Evolutionary conservation across 1,140 invertebrate genomes (phyloP).

Genomic region (Chymomyza costata): DNA sequence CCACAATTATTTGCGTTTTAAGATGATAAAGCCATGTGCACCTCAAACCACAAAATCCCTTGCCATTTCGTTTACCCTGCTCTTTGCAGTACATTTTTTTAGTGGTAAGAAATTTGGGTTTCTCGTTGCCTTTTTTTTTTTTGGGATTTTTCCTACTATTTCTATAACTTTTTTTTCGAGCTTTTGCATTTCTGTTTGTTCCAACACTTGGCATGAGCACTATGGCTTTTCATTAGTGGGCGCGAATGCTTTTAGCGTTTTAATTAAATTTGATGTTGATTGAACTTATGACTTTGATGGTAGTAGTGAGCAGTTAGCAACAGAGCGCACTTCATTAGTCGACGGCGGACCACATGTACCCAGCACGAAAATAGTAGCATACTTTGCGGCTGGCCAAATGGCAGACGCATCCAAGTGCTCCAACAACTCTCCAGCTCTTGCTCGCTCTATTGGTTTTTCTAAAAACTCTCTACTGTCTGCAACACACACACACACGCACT

Average conservation of each 20-base stretch:
- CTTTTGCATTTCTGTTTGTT: too few species aligned
- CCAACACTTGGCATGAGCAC: too few species aligned
- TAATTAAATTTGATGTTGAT: conserved; percentile 73
- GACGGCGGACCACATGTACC: too few species aligned
- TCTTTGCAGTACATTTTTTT: too few species aligned
- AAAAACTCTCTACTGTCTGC: too few species aligned
- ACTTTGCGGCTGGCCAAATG: conserved; percentile 24
- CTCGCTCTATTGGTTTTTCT: conserved; percentile 16
- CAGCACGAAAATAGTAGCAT: conserved; percentile 37
- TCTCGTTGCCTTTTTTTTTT: conserved; percentile 4
- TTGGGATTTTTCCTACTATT: conserved; percentile 11
- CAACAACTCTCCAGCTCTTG: not conserved
- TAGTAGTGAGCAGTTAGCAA: conserved; percentile 6
- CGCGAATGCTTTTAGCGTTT: conserved; percentile 64
- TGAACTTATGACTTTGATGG: conserved; percentile 61
- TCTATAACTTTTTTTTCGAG: conserved; percentile 2
- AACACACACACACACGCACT: too few species aligned
- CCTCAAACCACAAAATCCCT: too few species aligned
- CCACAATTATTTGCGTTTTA: conserved; percentile 69
- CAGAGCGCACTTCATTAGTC: too few species aligned
- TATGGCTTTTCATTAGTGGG: conserved; percentile 47
- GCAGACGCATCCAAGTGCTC: too few species aligned
- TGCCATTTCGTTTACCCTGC: too few species aligned
- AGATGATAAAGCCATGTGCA: too few species aligned
- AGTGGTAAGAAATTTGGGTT: too few species aligned